These are phyloP conservation scores for Heliconius ismenius DNA, from an alignment of 2,888 invertebrate genomes.

Conservation along the genomic window DNA sequence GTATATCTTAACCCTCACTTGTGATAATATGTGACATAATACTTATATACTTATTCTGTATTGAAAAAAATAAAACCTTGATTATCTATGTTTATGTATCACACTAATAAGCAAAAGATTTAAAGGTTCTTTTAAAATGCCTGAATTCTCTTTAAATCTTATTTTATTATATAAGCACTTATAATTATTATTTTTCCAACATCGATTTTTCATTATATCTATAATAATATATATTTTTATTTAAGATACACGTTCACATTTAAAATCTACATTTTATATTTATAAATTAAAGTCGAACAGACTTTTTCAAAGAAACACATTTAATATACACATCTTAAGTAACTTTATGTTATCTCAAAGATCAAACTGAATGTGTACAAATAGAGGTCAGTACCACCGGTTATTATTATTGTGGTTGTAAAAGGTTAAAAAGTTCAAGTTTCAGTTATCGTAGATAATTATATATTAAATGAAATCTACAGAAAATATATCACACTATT, in stretches of 20 bases:
- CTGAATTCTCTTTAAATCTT: too few species aligned
- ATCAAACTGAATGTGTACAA: conserved; percentile 4
- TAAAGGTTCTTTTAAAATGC: too few species aligned
- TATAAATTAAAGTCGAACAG: background rate
- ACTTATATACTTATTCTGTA: background rate
- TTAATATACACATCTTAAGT: background rate
- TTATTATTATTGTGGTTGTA: conserved; percentile 4
- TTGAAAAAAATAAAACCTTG: background rate
- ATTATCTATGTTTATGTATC: background rate
- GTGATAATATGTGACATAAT: conserved; percentile 6
- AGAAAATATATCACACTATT: background rate
- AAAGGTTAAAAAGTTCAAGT: conserved; percentile 23
- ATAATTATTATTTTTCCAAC: too few species aligned
- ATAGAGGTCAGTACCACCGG: conserved; percentile 17
- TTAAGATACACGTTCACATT: background rate
- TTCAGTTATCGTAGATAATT: background rate
- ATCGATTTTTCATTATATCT: too few species aligned
- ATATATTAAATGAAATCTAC: background rate
- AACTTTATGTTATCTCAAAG: background rate
- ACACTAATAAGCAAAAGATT: background rate
- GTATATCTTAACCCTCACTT: background rate
- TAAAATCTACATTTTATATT: background rate
- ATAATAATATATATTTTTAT: too few species aligned
- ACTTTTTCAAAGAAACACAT: background rate
- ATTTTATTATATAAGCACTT: too few species aligned